Percentiles rank a stretch among this genome's conserved stretches.
Evolutionary conservation across 2,797 vertebrate species (phyloP).

Genomic region (Mallotus villosus): DNA sequence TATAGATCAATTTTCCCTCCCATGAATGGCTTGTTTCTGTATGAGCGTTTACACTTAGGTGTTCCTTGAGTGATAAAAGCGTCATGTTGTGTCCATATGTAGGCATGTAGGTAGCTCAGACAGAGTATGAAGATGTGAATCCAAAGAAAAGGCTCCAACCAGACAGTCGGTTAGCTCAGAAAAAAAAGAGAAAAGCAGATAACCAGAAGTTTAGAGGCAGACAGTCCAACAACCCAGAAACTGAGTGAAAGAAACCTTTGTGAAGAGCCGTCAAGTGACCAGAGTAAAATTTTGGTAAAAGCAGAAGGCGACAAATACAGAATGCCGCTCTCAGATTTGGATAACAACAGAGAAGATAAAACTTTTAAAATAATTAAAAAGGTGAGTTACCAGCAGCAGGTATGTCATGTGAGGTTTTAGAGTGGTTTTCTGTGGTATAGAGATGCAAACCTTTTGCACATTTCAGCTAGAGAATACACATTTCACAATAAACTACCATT

Average conservation of each 20-base stretch:
- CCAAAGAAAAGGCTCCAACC: background rate
- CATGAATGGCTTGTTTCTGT: slow-evolving; percentile 37
- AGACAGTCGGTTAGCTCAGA: background rate
- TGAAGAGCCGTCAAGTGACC: slow-evolving; percentile 80
- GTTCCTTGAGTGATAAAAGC: slow-evolving; percentile 50
- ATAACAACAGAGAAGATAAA: slow-evolving; percentile 52
- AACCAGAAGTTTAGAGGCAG: background rate
- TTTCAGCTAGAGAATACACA: slow-evolving; percentile 74
- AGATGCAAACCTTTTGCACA: slow-evolving; percentile 80
- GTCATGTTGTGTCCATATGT: background rate
- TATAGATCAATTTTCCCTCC: background rate
- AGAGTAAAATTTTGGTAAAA: slow-evolving; percentile 97
- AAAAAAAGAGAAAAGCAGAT: background rate
- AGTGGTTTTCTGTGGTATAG: slow-evolving; percentile 80
- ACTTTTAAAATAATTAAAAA: slow-evolving; percentile 64
- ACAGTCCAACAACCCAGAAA: background rate
- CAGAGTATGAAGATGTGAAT: background rate
- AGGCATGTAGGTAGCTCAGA: background rate
- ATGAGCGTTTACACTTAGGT: slow-evolving; percentile 43
- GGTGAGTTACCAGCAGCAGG: slow-evolving; percentile 82
- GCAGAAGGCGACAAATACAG: slow-evolving; percentile 63
- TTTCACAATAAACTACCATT: slow-evolving; percentile 82
- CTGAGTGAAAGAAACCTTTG: slow-evolving; percentile 82
- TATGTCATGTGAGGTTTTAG: slow-evolving; percentile 90
- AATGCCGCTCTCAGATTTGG: too few species aligned